phyloP scores from a whole-genome alignment of 2,797 vertebrate species.

The Oryzias sinensis region DNA sequence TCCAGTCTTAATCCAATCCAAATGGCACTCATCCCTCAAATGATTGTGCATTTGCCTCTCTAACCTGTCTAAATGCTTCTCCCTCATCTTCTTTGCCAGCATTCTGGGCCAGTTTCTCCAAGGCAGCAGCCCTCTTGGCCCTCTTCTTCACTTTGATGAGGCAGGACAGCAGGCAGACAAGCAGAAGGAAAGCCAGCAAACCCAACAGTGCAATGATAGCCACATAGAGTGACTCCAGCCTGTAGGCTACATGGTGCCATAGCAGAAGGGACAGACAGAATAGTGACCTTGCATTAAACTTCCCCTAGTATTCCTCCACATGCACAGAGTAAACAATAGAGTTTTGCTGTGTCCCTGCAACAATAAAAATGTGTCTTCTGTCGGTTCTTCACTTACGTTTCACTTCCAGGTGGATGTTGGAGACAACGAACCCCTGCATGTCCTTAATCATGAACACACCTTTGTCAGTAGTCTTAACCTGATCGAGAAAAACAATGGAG shows the following conservation, averaged over 20 bases:
- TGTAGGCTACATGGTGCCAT: constrained; percentile 63
- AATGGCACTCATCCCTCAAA: neutral
- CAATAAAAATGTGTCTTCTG: no score
- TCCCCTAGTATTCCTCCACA: constrained; percentile 18
- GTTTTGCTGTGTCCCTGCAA: no score
- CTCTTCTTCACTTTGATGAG: constrained; percentile 80
- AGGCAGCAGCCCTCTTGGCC: constrained; percentile 72
- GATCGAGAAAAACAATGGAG: constrained; percentile 63
- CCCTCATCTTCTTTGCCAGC: constrained; percentile 79
- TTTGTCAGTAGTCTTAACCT: constrained; percentile 61
- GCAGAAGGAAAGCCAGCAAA: constrained; percentile 77
- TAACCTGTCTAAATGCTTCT: constrained; percentile 80
- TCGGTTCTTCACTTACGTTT: constrained; percentile 58
- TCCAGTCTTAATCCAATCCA: neutral
- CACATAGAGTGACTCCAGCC: constrained; percentile 73
- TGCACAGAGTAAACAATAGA: constrained; percentile 13
- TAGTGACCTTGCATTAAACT: constrained; percentile 35
- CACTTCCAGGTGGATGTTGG: constrained; percentile 62
- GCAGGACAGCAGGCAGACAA: constrained; percentile 80
- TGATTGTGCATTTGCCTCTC: constrained; percentile 11
- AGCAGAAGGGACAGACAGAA: constrained; percentile 20
- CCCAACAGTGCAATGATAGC: constrained; percentile 78
- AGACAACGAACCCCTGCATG: constrained; percentile 62
- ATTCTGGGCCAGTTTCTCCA: constrained; percentile 77
- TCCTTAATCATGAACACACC: constrained; percentile 73